A percentile compares a stretch with the other conserved stretches of the same genome.
Evolutionary conservation across 2,797 vertebrate species (phyloP).

Genomic region (Lagorchestes hirsutus): DNA sequence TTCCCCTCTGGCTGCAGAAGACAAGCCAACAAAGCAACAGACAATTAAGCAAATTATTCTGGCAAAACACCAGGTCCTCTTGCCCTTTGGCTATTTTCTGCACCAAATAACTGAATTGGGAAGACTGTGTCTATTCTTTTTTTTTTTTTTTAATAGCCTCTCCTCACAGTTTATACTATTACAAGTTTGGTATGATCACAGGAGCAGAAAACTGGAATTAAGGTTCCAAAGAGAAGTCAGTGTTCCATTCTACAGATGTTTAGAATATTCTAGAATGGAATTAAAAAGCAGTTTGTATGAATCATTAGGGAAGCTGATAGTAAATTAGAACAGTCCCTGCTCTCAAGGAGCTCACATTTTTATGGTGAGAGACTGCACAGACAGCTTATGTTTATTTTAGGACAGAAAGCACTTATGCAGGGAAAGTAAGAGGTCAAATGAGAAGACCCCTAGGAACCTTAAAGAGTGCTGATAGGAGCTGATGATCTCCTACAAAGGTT

Average conservation of each 20-base stretch:
- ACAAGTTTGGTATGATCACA: background rate
- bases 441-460: background rate
- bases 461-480: background rate
- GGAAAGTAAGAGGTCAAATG: background rate
- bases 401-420: background rate
- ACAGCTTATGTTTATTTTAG: background rate
- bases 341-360: background rate
- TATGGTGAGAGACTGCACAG: background rate
- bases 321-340: background rate
- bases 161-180: background rate
- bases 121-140: background rate
- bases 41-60: slow-evolving; percentile 1
- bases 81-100: background rate
- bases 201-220: background rate
- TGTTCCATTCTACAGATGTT: background rate
- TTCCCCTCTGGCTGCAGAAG: background rate
- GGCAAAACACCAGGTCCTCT: background rate
- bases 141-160: background rate
- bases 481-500: background rate
- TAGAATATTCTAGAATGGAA: background rate
- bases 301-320: background rate
- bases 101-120: background rate
- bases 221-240: background rate
- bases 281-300: background rate
- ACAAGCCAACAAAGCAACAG: background rate